Conservation (phyloP, 37 sponge, comb jelly and placozoan genomes). For the Lycopodina hypogea region DNA sequence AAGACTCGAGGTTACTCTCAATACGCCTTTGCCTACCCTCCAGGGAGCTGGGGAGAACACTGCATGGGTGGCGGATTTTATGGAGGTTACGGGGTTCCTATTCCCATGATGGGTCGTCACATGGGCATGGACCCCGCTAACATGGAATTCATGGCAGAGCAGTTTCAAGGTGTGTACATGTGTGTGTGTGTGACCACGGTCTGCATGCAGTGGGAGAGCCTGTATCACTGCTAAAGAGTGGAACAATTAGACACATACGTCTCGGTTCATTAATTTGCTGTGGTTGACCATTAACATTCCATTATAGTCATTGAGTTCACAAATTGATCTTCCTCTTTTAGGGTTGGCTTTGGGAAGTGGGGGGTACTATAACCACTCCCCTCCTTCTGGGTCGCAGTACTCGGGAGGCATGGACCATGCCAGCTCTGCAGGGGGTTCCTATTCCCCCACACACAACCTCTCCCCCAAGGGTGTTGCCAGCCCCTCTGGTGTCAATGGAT, state of each 20-base stretch:
- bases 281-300: too few relatives aligned
- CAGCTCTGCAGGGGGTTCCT: neutral
- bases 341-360: neutral
- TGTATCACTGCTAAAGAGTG: too few relatives aligned
- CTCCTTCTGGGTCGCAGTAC: slow-evolving; percentile 20
- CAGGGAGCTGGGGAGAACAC: slow-evolving; percentile 22
- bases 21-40: slow-evolving; percentile 2
- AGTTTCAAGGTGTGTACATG: slow-evolving; percentile 53
- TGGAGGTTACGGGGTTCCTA: slow-evolving; percentile 26
- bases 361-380: slow-evolving; percentile 20
- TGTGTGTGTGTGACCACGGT: too few relatives aligned
- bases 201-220: neutral
- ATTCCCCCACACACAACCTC: slow-evolving; percentile 30
- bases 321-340: neutral
- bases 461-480: slow-evolving; percentile 35
- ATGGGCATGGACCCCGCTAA: neutral
- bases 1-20: slow-evolving; percentile 14
- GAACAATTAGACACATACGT: too few relatives aligned
- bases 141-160: slow-evolving; percentile 51
- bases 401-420: slow-evolving; percentile 6
- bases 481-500: slow-evolving; percentile 10
- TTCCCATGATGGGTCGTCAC: slow-evolving; percentile 29
- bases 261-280: too few relatives aligned
- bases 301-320: too few relatives aligned
- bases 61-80: slow-evolving; percentile 9